Conservation (phyloP, 2,888 invertebrate genomes). For the Myopa testacea region DNA sequence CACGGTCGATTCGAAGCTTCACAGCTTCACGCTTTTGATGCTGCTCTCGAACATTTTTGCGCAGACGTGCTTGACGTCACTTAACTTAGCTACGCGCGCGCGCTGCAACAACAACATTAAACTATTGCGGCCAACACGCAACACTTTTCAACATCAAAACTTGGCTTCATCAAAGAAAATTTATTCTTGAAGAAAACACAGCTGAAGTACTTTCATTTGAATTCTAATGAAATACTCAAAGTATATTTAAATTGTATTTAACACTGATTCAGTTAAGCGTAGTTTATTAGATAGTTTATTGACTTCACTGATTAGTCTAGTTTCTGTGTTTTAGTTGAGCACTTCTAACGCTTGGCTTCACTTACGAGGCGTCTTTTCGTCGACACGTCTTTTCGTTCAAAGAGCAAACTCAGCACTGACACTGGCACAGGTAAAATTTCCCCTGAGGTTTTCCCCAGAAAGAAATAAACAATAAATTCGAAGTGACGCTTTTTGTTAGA, state of each 20-base stretch:
- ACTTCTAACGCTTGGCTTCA: constrained; percentile 1
- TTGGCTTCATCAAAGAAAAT: no score
- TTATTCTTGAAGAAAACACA: no score
- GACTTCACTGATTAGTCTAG: constrained; percentile 6
- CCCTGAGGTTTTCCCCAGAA: constrained; percentile 43
- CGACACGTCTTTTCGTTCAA: constrained; percentile 58
- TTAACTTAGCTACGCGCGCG: constrained; percentile 6
- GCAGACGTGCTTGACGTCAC: constrained; percentile 28
- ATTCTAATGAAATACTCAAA: background rate
- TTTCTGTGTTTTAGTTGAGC: background rate
- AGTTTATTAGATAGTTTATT: no score
- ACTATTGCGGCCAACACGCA: background rate
- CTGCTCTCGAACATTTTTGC: background rate
- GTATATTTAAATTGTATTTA: background rate
- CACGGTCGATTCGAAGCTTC: constrained; percentile 5
- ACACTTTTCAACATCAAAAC: no score
- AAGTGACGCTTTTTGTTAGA: background rate
- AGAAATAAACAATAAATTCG: background rate
- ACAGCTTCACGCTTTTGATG: constrained; percentile 22
- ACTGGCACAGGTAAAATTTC: constrained; percentile 52
- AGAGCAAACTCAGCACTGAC: constrained; percentile 58
- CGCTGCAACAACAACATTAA: background rate
- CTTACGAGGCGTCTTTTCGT: constrained; percentile 45
- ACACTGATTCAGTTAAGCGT: no score
- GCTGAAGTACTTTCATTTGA: background rate